Evolutionary conservation across 2,113 vertebrate species (phyloP), one percentile per base, ranked within the genome.

Genomic region (Chionis minor): DNA sequence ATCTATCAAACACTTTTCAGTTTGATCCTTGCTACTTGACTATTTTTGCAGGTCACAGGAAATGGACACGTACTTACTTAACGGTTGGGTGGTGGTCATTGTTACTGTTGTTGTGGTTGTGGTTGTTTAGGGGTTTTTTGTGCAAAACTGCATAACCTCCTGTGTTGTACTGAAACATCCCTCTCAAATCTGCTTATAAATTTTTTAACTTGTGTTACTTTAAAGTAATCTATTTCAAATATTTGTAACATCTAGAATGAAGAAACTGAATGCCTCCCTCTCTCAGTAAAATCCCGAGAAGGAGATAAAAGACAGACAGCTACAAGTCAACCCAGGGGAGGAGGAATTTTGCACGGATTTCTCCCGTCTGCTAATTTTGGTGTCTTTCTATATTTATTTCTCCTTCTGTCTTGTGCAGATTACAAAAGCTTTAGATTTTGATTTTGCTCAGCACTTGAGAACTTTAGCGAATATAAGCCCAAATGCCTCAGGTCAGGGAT

Each of bases 121-220:
- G 15, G 8, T 20, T 75, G 27, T 7, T 40, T 19, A 5, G 5
- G 27, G 4, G 0, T 0, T 17, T 49, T 66, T 40, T 78, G 4
- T 73, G 26, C 24, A 70, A 45, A 92, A 86, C 4, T 6, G 8
- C 2, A 18, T 71, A 67, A 74, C 1, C 3, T 35, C 18, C 8
- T 30, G 4, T 26, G 47, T 52, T 92, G 6, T 61, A n/a, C 58
- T 32, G 20, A 88, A 79, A 59, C 10, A 47, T 35, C 15, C 52
- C 1, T 81, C 15, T 12, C 7, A 74, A 73, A 71, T 75, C 8
- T 16, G 17, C 15, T 61, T 61, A 28, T 13, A 26, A 26, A 8
- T n/a, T 66, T 85, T 81, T 56, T 2, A 78, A 63, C 4, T 5
- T 51, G 1, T 63, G 89, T 81, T 91, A 51, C 11, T 85, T 74